These are phyloP conservation scores for Ammodytes marinus DNA, from an alignment of 2,113 vertebrate species.

Conservation along the genomic window DNA sequence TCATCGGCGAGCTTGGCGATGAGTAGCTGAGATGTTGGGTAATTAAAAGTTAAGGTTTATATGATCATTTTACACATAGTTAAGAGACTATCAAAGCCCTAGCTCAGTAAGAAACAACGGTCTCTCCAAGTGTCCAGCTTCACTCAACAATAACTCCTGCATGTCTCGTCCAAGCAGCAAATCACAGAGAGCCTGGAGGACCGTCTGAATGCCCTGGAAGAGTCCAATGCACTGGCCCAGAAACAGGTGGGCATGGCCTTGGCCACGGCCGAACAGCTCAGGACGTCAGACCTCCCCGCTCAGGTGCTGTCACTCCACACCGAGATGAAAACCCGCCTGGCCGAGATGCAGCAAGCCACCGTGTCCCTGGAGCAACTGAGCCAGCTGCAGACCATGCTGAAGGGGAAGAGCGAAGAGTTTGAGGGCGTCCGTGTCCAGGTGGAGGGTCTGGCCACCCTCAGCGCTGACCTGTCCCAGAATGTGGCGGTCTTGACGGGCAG, in stretches of 20 bases:
- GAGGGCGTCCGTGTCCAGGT: constrained; percentile 62
- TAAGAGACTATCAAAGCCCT: neutral
- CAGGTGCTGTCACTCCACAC: constrained; percentile 82
- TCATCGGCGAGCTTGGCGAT: too few species aligned
- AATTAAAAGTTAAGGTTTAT: neutral
- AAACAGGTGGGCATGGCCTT: constrained; percentile 79
- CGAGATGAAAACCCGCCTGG: constrained; percentile 77
- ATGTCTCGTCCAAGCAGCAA: constrained; percentile 61
- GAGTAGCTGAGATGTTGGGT: neutral
- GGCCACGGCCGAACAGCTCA: constrained; percentile 76
- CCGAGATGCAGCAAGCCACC: constrained; percentile 73
- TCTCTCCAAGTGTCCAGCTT: neutral
- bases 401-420: constrained; percentile 59
- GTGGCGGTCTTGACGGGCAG: constrained; percentile 55
- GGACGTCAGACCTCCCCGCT: constrained; percentile 78
- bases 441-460: constrained; percentile 48
- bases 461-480: constrained; percentile 53
- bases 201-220: constrained; percentile 77
- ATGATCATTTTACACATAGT: neutral
- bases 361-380: constrained; percentile 74
- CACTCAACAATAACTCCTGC: neutral
- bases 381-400: constrained; percentile 57
- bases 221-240: constrained; percentile 70
- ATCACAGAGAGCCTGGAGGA: constrained; percentile 68
- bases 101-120: neutral